Evolutionary conservation across 2,113 vertebrate genomes (phyloP).

Genomic region (Cettia cetti): DNA sequence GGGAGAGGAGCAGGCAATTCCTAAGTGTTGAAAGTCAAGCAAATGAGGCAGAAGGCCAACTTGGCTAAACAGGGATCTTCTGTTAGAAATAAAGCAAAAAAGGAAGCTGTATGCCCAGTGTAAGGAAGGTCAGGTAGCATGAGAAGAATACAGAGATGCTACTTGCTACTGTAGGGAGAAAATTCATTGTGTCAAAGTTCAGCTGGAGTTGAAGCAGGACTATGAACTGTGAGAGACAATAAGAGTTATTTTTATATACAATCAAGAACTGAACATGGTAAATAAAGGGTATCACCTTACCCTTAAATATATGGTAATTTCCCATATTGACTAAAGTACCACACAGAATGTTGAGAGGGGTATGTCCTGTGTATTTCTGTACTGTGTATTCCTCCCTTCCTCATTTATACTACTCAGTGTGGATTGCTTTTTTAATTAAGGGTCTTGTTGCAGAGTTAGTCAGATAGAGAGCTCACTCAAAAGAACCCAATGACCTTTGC

Average conservation of each 20-base stretch:
- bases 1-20: not conserved
- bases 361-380: not conserved
- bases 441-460: not conserved
- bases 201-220: not conserved
- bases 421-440: not conserved
- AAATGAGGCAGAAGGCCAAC: not conserved
- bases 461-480: not conserved
- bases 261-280: not conserved
- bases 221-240: not conserved
- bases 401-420: not conserved
- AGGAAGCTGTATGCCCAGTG: not conserved
- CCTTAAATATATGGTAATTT: not conserved
- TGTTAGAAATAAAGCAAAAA: not conserved
- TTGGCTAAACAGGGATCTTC: not conserved
- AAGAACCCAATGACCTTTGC: not conserved
- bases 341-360: not conserved
- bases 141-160: not conserved
- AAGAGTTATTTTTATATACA: not conserved
- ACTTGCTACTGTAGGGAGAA: not conserved
- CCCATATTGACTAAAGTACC: not conserved
- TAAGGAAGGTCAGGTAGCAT: not conserved
- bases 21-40: not conserved
- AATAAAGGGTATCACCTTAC: not conserved
- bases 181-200: not conserved
- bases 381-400: not conserved